These are phyloP conservation scores for Philhelius pedissequus DNA, from an alignment of 2,888 invertebrate genomes.

Conservation along the genomic window DNA sequence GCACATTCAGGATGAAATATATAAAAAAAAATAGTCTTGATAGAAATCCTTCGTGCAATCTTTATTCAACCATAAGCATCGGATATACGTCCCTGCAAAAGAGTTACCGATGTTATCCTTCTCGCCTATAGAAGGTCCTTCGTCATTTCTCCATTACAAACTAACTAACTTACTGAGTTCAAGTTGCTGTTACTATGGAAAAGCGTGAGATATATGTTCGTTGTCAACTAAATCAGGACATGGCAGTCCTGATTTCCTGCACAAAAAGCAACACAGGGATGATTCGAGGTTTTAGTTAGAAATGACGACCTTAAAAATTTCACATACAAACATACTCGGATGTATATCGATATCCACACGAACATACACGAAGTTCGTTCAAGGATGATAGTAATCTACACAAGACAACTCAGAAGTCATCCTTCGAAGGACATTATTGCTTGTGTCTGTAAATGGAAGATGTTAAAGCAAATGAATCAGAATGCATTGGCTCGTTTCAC, in stretches of 20 bases:
- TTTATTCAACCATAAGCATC: constrained; percentile 16
- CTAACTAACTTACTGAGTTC: constrained; percentile 15
- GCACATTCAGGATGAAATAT: not conserved
- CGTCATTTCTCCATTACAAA: not conserved
- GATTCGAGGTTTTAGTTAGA: not conserved
- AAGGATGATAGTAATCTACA: constrained; percentile 40
- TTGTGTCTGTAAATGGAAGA: not conserved
- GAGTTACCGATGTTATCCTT: not conserved
- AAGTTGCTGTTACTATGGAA: constrained; percentile 38
- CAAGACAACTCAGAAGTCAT: constrained; percentile 14
- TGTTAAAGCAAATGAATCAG: constrained; percentile 12
- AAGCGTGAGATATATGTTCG: constrained; percentile 63
- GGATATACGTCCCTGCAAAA: constrained; percentile 1
- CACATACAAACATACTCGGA: not conserved
- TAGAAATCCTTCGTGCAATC: not conserved
- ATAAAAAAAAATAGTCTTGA: not conserved
- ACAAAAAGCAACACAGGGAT: constrained; percentile 30
- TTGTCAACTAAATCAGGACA: constrained; percentile 79
- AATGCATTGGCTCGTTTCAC: constrained; percentile 36
- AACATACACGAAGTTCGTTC: constrained; percentile 6
- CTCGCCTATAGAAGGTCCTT: not conserved
- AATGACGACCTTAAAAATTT: not conserved
- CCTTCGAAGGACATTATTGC: not conserved
- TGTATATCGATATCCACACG: not conserved
- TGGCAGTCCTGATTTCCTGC: constrained; percentile 45